Base-by-base conservation (phyloP, 2,113 vertebrate genomes). In the Urocynchramus pylzowi region DNA sequence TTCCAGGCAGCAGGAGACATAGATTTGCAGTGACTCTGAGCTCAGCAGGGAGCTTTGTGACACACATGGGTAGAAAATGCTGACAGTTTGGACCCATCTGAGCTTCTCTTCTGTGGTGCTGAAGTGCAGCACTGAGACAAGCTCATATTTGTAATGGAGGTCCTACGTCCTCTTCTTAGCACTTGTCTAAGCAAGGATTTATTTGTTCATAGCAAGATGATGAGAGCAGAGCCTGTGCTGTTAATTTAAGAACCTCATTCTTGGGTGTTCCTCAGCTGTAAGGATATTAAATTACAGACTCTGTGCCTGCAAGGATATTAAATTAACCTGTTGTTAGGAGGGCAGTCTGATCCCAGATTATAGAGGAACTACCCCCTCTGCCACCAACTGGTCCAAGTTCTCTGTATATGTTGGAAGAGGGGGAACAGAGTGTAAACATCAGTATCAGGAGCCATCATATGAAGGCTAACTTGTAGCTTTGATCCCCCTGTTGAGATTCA, bases 51-150 rank as follows among this genome's bases (percentile, higher is more conserved):
- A 44, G 20, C 20, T 15, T 1, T 45, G 56, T 63, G 74, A 7
- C 18, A 22, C 27, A 30, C 9, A 5, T 16, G 33, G 16, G 21
- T 49, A 64, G 47, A 60, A 64, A 91, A 78, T 64, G 7, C 27
- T 3, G 5, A 27, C 27, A 2, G 0, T 67, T 45, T 31, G 0
- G 4, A 16, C 10, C 27, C n/a, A 10, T 39, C 64, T 84, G 84
- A 89, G 35, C 13, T 42, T 67, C 45, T 59, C 24, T 68, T 85
- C 10, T 2, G 0, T 75, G 28, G 4, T 44, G 21, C 27, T 47
- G 42, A 54, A 35, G 9, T 75, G 60, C n/a, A 70, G 20, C 47
- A 27, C 19, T 77, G 42, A 56, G 19, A 31, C 9, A 59, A 91
- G 4, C 35, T 79, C 5, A 9, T 27, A 1, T 30, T 63, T 52